phyloP scores from a whole-genome alignment of 2,797 vertebrate genomes.

The Eptatretus atami region DNA sequence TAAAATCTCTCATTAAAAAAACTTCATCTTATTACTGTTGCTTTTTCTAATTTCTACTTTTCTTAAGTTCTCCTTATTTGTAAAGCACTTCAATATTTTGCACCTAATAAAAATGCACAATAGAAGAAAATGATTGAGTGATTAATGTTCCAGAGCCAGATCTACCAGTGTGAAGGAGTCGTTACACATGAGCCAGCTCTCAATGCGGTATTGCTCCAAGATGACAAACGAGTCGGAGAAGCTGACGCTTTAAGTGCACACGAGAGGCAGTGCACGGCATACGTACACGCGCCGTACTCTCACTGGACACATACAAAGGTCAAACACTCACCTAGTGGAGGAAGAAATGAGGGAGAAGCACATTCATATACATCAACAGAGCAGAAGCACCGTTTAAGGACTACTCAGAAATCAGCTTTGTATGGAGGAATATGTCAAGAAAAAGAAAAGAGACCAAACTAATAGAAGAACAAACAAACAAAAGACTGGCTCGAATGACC shows the following conservation, averaged over 20 bases:
- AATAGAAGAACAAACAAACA: neutral
- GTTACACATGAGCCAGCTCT: slow-evolving; percentile 84
- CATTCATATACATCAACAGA: too few species aligned
- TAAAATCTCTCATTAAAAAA: too few species aligned
- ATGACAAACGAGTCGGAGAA: slow-evolving; percentile 69
- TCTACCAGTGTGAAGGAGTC: slow-evolving; percentile 96
- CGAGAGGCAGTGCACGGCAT: slow-evolving; percentile 79
- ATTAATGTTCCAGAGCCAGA: too few species aligned
- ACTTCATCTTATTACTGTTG: too few species aligned
- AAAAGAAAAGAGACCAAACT: neutral
- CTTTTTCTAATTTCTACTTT: too few species aligned
- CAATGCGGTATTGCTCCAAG: slow-evolving; percentile 85
- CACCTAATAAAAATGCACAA: too few species aligned
- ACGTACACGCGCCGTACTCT: slow-evolving; percentile 64
- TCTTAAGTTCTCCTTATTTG: too few species aligned
- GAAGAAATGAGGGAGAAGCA: slow-evolving; percentile 8
- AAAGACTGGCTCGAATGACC: too few species aligned
- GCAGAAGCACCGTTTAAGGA: neutral
- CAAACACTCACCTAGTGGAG: slow-evolving; percentile 65
- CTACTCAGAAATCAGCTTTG: neutral
- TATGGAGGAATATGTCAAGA: neutral
- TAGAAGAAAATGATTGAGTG: too few species aligned
- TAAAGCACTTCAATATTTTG: too few species aligned
- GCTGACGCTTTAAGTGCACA: slow-evolving; percentile 60
- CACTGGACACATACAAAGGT: slow-evolving; percentile 81